Conservation (phyloP, 2,888 invertebrate genomes). For the Gymnoscelis rufifasciata region DNA sequence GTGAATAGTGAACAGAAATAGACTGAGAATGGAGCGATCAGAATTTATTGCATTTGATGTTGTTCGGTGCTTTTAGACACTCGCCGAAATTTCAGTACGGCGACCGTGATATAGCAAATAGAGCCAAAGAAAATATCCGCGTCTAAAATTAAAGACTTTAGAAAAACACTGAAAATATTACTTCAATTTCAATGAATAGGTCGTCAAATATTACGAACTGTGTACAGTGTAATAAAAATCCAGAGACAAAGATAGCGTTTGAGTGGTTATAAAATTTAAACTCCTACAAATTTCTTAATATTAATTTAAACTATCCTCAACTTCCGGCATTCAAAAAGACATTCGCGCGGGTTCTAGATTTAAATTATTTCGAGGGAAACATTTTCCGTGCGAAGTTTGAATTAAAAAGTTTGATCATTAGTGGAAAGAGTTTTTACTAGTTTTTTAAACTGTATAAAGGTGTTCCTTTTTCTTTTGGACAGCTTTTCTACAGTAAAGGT, state of each 20-base stretch:
- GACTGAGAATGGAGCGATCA: conserved; percentile 36
- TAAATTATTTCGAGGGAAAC: neutral
- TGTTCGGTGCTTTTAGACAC: conserved; percentile 37
- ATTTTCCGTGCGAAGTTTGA: neutral
- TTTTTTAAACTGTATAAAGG: too few relatives aligned
- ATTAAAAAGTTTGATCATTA: neutral
- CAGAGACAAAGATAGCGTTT: neutral
- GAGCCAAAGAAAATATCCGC: conserved; percentile 3
- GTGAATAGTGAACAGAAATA: conserved; percentile 33
- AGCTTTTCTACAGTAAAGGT: too few relatives aligned
- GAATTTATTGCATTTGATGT: conserved; percentile 44
- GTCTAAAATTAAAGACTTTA: neutral
- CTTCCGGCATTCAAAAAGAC: neutral
- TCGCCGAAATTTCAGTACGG: conserved; percentile 21
- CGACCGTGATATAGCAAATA: neutral
- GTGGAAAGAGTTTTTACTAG: neutral
- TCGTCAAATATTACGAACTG: neutral
- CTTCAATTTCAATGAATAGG: neutral
- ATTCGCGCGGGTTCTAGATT: neutral
- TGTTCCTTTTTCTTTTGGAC: too few relatives aligned
- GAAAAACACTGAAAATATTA: neutral
- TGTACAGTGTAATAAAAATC: neutral
- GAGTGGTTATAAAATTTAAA: neutral
- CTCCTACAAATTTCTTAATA: neutral
- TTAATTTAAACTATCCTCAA: neutral